These are phyloP conservation scores for Hirundo rustica DNA, from an alignment of 2,797 vertebrate genomes.

Conservation along the genomic window DNA sequence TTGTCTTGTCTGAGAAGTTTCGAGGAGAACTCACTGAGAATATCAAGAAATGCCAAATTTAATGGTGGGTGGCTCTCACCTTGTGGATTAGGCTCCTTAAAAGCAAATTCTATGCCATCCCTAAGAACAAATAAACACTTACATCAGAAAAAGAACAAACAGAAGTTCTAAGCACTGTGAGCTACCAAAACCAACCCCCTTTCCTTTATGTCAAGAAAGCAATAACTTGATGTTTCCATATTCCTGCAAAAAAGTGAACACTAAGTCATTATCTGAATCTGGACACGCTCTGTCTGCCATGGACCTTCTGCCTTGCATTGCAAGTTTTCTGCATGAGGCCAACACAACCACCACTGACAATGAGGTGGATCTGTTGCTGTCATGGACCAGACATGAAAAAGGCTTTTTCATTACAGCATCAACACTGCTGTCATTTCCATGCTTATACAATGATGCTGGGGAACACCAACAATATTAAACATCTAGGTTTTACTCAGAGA, in stretches of 20 bases:
- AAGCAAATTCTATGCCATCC: slow-evolving; percentile 98
- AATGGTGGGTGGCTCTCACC: slow-evolving; percentile 94
- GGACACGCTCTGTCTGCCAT: not conserved
- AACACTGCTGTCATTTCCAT: not conserved
- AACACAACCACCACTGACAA: not conserved
- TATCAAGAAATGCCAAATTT: slow-evolving; percentile 97
- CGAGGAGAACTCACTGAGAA: slow-evolving; percentile 98
- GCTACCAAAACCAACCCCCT: not conserved
- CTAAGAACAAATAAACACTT: slow-evolving; percentile 71
- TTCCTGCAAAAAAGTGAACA: not conserved
- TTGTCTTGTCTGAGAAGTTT: slow-evolving; percentile 99
- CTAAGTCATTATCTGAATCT: not conserved
- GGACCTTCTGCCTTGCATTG: not conserved
- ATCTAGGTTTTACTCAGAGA: not conserved
- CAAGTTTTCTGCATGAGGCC: not conserved
- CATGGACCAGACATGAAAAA: not conserved
- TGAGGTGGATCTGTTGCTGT: not conserved
- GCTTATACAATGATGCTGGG: not conserved
- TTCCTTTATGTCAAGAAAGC: not conserved
- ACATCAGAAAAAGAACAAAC: not conserved
- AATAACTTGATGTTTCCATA: not conserved
- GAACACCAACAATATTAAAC: not conserved
- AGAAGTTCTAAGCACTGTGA: not conserved
- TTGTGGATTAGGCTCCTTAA: slow-evolving; percentile 96
- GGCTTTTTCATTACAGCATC: not conserved